Evolutionary conservation across 2,113 vertebrate genomes (phyloP), one percentile per base, ranked within the genome.

Genomic region (Geococcyx californianus): DNA sequence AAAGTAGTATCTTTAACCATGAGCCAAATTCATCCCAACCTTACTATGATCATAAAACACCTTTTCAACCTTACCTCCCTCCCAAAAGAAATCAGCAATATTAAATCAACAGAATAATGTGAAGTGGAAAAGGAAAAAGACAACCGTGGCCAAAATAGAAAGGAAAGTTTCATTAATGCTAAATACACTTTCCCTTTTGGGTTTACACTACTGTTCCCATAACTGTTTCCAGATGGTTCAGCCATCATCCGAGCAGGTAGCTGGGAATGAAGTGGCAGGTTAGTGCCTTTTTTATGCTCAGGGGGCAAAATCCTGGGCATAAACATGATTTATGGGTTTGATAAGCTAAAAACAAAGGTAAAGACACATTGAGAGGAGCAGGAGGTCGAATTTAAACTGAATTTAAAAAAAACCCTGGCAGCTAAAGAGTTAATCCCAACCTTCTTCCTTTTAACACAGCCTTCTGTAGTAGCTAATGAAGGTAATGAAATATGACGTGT

Each of bases 401-500:
- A 54, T 69, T 89, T 95, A 44, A 25, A 5, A 23, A 55, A 52
- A 76, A 73, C 31, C 31, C 95, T 84, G 97, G 98, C 45, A 49
- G 68, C 69, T 86, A 60, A 98, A 97, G 97, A 94, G 98, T 98
- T 98, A 98, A 98, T 83, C 81, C 79, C 94, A 95, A 88, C 94
- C 95, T 96, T 97, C 82, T 94, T 92, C 91, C 89, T 72, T 94
- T 94, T 91, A 97, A 96, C 82, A 84, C 95, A 97, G 97, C 97
- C 97, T 96, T 97, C 95, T 97, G 98, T 97, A 96, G 97, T 96
- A 98, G 98, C 97, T 98, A 98, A 98, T 98, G 98, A 98, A 98
- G 97, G 97, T 98, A 98, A 98, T 98, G 97, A 98, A 98, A 98
- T 98, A 98, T 98, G 98, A 98, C 98, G 97, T 98, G 98, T 93